Conservation (phyloP, 37 sponge, comb jelly and placozoan species). For the Cladorhizidae sp. region DNA sequence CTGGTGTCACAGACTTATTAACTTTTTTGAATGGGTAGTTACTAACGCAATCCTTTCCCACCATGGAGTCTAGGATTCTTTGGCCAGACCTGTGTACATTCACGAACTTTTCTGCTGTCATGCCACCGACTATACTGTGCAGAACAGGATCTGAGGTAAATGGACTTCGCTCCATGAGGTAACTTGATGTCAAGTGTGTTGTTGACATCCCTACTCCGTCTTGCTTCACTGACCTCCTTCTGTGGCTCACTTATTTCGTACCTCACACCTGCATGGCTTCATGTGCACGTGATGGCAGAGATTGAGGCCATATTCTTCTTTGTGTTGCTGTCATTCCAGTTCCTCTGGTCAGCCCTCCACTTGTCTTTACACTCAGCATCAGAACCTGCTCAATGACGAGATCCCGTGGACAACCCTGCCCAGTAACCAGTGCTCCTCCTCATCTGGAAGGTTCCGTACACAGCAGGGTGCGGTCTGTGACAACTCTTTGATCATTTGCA, state of each 20-base stretch:
- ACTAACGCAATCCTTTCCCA: too few relatives aligned
- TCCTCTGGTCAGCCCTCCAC: slow-evolving; percentile 34
- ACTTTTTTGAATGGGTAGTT: too few relatives aligned
- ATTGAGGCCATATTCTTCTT: slow-evolving; percentile 15
- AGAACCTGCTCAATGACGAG: slow-evolving; percentile 49
- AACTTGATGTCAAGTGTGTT: slow-evolving; percentile 16
- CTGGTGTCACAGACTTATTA: too few relatives aligned
- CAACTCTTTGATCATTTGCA: slow-evolving; percentile 17
- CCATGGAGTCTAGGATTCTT: too few relatives aligned
- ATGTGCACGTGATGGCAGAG: slow-evolving; percentile 40
- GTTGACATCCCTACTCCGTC: slow-evolving; percentile 32
- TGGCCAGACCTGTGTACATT: too few relatives aligned
- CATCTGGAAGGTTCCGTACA: slow-evolving; percentile 31
- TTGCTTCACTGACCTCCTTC: slow-evolving; percentile 39
- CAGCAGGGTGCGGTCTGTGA: slow-evolving; percentile 12
- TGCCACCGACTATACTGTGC: slow-evolving; percentile 19
- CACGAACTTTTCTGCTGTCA: neutral
- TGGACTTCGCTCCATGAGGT: slow-evolving; percentile 23
- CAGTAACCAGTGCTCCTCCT: slow-evolving; percentile 41
- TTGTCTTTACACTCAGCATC: slow-evolving; percentile 53
- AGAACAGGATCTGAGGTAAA: slow-evolving; percentile 25
- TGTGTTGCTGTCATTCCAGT: slow-evolving; percentile 19
- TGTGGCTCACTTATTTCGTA: slow-evolving; percentile 50
- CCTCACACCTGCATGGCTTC: slow-evolving; percentile 45
- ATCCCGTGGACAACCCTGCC: slow-evolving; percentile 31